Evolutionary conservation across 2,888 invertebrate genomes (phyloP).

Genomic region (Abrostola triplasia): DNA sequence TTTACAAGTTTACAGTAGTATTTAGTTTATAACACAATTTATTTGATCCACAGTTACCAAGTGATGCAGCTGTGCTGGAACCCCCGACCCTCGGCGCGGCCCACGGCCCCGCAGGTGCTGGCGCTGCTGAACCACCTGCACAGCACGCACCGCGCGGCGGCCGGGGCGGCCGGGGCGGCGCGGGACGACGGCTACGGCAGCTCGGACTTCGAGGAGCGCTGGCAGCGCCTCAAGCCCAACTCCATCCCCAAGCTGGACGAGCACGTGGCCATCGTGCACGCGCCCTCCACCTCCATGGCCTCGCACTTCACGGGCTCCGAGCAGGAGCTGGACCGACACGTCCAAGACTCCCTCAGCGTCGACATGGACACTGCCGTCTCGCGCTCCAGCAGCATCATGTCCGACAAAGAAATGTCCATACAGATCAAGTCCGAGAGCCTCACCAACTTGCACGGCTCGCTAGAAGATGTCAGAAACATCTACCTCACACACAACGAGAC

Average conservation of each 20-base stretch:
- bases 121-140: conserved; percentile 82
- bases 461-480: conserved; percentile 88
- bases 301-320: conserved; percentile 76
- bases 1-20: no score
- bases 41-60: conserved; percentile 86
- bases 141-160: conserved; percentile 68
- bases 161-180: conserved; percentile 45
- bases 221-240: conserved; percentile 92
- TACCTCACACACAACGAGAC: conserved; percentile 83
- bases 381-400: conserved; percentile 81
- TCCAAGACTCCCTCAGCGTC: conserved; percentile 73
- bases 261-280: conserved; percentile 82
- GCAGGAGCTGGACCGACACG: conserved; percentile 70
- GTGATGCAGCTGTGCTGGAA: conserved; percentile 93
- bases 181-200: conserved; percentile 67
- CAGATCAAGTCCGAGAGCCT: conserved; percentile 87
- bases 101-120: conserved; percentile 76
- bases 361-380: conserved; percentile 80
- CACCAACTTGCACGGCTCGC: conserved; percentile 91
- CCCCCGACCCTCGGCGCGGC: conserved; percentile 66
- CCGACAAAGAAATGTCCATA: conserved; percentile 78
- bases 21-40: neutral
- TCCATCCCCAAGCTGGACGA: conserved; percentile 88
- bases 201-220: conserved; percentile 91
- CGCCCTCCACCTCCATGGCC: conserved; percentile 75